Evolutionary conservation across 1,140 invertebrate genomes (phyloP).

Genomic region (Diuraphis noxia): DNA sequence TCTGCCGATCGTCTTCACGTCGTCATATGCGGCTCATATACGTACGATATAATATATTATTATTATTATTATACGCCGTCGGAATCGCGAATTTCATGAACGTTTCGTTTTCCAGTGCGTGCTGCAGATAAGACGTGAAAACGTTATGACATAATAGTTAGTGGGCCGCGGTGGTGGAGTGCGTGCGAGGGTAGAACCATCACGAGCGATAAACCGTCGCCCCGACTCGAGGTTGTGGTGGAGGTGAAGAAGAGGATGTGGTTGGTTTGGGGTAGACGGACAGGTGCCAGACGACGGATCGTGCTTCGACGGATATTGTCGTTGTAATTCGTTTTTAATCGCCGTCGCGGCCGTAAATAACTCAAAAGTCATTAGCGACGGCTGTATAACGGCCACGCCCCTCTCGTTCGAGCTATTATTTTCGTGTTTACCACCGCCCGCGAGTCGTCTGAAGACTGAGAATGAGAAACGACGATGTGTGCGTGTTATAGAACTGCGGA

Average conservation of each 20-base stretch:
- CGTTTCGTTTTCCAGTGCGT: not conserved
- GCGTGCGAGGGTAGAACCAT: not conserved
- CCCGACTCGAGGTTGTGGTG: too few species aligned
- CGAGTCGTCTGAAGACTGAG: not conserved
- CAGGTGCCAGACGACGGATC: not conserved
- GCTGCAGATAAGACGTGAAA: not conserved
- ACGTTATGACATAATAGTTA: not conserved
- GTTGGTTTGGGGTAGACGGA: not conserved
- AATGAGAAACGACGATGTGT: not conserved
- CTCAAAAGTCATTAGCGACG: slow-evolving; percentile 11
- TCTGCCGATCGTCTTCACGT: not conserved
- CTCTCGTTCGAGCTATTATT: not conserved
- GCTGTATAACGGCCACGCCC: not conserved
- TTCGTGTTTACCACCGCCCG: slow-evolving; percentile 2
- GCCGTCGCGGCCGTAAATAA: not conserved
- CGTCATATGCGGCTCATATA: not conserved
- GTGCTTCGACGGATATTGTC: not conserved
- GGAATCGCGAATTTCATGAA: not conserved
- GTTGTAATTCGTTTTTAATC: slow-evolving; percentile 42
- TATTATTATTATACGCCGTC: not conserved
- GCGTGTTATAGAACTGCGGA: not conserved
- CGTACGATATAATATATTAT: too few species aligned
- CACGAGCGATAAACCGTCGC: not conserved
- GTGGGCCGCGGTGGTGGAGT: not conserved
- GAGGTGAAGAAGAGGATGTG: too few species aligned